Percentiles rank a stretch among this genome's conserved stretches.
These are phyloP conservation scores for Macropis europaea DNA, from an alignment of 2,888 invertebrate species.

Conservation along the genomic window DNA sequence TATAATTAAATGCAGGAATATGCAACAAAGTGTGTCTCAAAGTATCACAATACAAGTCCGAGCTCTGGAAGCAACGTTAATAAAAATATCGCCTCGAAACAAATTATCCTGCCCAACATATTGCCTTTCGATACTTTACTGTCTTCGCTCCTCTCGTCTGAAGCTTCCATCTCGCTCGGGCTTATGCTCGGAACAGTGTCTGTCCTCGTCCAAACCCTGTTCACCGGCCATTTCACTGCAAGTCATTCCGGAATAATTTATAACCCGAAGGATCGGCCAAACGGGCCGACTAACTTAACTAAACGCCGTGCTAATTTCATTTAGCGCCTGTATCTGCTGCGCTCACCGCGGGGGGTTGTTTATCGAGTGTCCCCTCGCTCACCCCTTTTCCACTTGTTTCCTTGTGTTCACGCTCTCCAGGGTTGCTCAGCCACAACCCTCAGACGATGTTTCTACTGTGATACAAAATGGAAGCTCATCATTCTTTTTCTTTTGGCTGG, in stretches of 20 bases:
- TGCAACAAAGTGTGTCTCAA: neutral
- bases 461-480: constrained; percentile 37
- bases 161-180: constrained; percentile 5
- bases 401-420: constrained; percentile 8
- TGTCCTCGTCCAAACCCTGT: constrained; percentile 22
- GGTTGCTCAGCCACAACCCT: neutral
- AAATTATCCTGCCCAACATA: constrained; percentile 36
- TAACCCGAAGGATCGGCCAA: constrained; percentile 74
- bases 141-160: constrained; percentile 25
- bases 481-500: too few relatives aligned
- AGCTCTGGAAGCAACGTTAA: constrained; percentile 11
- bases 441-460: neutral
- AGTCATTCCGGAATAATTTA: constrained; percentile 78
- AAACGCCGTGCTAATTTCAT: constrained; percentile 78
- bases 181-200: constrained; percentile 6
- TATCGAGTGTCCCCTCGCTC: constrained; percentile 59
- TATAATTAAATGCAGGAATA: too few relatives aligned
- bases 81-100: constrained; percentile 41
- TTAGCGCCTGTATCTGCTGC: constrained; percentile 71
- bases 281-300: constrained; percentile 75
- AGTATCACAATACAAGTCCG: neutral
- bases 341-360: constrained; percentile 70
- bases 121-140: constrained; percentile 32
- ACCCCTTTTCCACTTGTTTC: constrained; percentile 22
- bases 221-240: constrained; percentile 60